Conservation (phyloP, 1,140 invertebrate species). For the Drosophila leontia region DNA sequence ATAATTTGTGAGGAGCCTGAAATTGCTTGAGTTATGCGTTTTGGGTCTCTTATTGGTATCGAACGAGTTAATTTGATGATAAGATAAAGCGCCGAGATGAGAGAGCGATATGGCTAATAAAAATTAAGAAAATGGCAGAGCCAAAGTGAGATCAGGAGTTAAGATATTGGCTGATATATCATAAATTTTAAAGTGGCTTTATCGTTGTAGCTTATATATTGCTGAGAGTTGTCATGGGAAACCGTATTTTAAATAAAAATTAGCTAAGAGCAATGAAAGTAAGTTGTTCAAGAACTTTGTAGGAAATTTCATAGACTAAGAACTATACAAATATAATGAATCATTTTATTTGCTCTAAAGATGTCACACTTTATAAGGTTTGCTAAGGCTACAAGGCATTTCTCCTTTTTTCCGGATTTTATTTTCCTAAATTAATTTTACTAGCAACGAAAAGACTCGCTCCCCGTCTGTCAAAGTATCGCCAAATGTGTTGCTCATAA, state of each 20-base stretch:
- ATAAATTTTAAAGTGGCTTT: background rate
- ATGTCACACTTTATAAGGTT: no score
- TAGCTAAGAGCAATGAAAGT: background rate
- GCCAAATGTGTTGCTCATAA: conserved; percentile 70
- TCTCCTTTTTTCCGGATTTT: background rate
- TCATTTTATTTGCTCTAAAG: background rate
- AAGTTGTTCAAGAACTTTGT: background rate
- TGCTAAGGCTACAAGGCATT: background rate
- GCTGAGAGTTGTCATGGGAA: background rate
- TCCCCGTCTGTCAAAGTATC: conserved; percentile 49
- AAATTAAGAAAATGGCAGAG: conserved; percentile 6
- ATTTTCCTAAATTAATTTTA: background rate
- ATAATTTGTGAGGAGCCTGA: conserved; percentile 24
- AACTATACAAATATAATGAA: background rate
- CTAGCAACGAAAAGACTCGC: background rate
- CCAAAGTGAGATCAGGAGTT: background rate
- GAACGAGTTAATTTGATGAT: conserved; percentile 22
- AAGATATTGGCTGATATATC: background rate
- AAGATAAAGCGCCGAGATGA: conserved; percentile 25
- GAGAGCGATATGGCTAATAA: background rate
- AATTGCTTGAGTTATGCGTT: conserved; percentile 8
- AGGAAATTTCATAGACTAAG: background rate
- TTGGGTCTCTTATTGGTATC: background rate
- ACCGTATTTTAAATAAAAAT: background rate
- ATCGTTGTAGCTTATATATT: background rate